Conservation (phyloP, 2,888 invertebrate genomes). For the Rhamphomyia laevipes region DNA sequence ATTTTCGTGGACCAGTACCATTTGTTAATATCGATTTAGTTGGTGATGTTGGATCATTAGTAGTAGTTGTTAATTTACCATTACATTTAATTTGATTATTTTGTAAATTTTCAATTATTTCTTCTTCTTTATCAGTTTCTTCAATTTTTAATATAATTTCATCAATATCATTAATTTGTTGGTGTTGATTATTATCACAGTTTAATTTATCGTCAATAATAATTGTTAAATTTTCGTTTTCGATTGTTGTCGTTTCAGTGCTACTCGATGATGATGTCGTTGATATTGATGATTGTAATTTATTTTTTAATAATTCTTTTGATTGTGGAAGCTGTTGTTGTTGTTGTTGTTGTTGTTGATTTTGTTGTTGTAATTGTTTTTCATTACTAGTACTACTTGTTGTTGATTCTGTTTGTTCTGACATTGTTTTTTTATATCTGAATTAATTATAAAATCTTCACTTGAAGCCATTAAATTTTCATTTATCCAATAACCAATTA, state of each 20-base stretch:
- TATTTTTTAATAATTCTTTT: no score
- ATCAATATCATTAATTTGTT: not conserved
- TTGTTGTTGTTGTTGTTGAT: no score
- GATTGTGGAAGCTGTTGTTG: no score
- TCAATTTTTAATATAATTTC: not conserved
- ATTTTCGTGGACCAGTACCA: slow-evolving; percentile 9
- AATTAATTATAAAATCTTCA: no score
- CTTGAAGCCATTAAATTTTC: no score
- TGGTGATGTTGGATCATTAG: not conserved
- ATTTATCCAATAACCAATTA: no score
- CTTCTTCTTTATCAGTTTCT: not conserved
- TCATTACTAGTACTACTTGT: no score
- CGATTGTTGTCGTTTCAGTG: slow-evolving; percentile 1
- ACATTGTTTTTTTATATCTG: no score
- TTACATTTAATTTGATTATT: not conserved
- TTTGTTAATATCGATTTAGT: slow-evolving; percentile 1
- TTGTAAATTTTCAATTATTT: not conserved
- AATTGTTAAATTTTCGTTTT: not conserved
- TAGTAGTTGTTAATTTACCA: not conserved
- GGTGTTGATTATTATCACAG: not conserved
- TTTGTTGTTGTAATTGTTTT: no score
- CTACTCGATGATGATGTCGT: not conserved
- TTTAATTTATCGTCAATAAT: not conserved
- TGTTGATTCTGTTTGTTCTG: no score
- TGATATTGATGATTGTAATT: no score